Evolutionary conservation across 2,113 vertebrate genomes (phyloP).

Genomic region (Typhlomys cinereus): DNA sequence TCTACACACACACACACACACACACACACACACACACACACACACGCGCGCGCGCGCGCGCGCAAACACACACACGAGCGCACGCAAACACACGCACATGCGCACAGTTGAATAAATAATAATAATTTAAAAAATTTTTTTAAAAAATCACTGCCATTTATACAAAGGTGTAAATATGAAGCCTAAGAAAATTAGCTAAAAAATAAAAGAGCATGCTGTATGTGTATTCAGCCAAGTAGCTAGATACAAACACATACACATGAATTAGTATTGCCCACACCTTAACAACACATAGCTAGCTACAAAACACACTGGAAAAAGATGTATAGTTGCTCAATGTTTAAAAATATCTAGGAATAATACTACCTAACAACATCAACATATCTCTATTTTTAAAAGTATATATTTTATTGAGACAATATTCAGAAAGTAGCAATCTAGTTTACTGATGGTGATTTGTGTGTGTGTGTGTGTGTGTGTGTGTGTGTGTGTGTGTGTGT

Average conservation of each 20-base stretch:
- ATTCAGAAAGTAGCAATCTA: not conserved
- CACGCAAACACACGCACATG: too few species aligned
- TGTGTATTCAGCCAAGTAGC: not conserved
- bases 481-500: too few species aligned
- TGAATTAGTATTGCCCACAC: not conserved
- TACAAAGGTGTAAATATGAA: not conserved
- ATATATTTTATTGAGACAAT: slow-evolving; percentile 8
- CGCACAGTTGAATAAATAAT: too few species aligned
- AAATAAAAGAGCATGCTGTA: not conserved
- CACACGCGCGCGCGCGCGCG: too few species aligned
- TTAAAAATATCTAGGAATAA: slow-evolving; percentile 19
- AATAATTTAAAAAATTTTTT: too few species aligned
- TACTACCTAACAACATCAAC: not conserved
- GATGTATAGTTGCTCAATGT: not conserved
- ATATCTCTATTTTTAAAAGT: not conserved
- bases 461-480: too few species aligned
- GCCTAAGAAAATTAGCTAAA: not conserved
- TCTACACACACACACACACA: too few species aligned
- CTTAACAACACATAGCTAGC: not conserved
- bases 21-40: too few species aligned
- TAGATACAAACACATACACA: not conserved
- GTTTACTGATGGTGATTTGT: slow-evolving; percentile 21
- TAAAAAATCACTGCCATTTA: too few species aligned
- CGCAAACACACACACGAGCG: too few species aligned
- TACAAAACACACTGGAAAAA: not conserved